phyloP scores from a whole-genome alignment of 2,888 invertebrate species.

The Oegoconia quadripuncta region DNA sequence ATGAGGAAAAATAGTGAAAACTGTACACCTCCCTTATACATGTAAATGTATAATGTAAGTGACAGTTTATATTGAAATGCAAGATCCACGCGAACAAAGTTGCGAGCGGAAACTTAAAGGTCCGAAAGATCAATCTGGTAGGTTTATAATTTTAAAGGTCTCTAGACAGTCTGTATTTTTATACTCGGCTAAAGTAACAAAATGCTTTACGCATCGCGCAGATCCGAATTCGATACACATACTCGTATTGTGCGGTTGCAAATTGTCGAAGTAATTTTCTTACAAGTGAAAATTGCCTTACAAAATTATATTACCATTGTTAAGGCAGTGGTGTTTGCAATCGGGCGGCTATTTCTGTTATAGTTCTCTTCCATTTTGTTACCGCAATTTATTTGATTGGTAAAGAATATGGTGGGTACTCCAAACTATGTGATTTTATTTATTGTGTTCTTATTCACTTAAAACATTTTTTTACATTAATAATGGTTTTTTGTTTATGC shows the following conservation, averaged over 20 bases:
- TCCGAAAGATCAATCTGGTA: no score
- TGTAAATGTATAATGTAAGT: no score
- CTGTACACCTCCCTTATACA: no score
- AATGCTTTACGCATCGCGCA: no score
- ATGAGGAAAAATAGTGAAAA: no score
- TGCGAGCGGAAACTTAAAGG: no score
- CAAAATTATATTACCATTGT: constrained; percentile 32
- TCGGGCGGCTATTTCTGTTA: constrained; percentile 30
- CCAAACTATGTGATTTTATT: background rate
- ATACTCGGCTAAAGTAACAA: background rate
- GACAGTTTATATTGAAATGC: no score
- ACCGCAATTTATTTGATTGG: constrained; percentile 15
- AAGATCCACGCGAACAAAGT: no score
- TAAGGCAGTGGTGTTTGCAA: constrained; percentile 10
- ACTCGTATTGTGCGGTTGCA: constrained; percentile 43
- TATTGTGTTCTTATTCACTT: background rate
- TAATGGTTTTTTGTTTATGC: no score
- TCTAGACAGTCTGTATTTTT: constrained; percentile 9
- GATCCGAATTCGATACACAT: constrained; percentile 34
- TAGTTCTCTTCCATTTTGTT: constrained; percentile 11
- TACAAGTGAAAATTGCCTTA: constrained; percentile 59
- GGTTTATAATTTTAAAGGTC: no score
- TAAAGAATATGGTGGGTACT: background rate
- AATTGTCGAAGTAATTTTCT: constrained; percentile 47
- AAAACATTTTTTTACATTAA: no score